phyloP scores from a whole-genome alignment of 2,888 invertebrate species.

The Opisthograptis luteolata region DNA sequence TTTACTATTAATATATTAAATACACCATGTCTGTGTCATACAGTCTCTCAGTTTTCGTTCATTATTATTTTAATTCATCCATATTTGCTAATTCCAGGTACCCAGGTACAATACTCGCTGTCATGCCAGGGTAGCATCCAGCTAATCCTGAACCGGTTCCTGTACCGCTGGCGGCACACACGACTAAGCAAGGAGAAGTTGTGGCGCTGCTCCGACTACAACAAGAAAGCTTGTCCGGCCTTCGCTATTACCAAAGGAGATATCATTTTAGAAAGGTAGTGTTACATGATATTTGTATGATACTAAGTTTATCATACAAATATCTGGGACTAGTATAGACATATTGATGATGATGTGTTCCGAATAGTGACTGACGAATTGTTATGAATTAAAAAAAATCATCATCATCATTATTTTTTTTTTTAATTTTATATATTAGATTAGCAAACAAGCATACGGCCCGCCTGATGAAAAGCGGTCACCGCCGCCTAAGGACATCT shows the following conservation, averaged over 20 bases:
- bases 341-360: too few relatives aligned
- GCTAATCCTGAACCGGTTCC: slow-evolving; percentile 65
- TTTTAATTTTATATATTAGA: too few relatives aligned
- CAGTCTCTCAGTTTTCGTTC: background rate
- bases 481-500: too few relatives aligned
- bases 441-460: too few relatives aligned
- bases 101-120: slow-evolving; percentile 62
- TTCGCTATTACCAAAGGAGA: slow-evolving; percentile 61
- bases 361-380: too few relatives aligned
- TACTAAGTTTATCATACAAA: too few relatives aligned
- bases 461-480: too few relatives aligned
- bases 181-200: slow-evolving; percentile 46
- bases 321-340: too few relatives aligned
- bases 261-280: slow-evolving; percentile 15
- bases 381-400: too few relatives aligned
- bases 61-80: background rate
- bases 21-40: background rate
- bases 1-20: too few relatives aligned
- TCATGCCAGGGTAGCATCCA: slow-evolving; percentile 71
- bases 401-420: too few relatives aligned
- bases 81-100: slow-evolving; percentile 10
- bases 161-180: slow-evolving; percentile 67
- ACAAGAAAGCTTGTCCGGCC: slow-evolving; percentile 61
- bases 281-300: too few relatives aligned
- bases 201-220: slow-evolving; percentile 76